Base-by-base conservation (phyloP, 2,888 invertebrate species). In the Rutpela maculata region DNA sequence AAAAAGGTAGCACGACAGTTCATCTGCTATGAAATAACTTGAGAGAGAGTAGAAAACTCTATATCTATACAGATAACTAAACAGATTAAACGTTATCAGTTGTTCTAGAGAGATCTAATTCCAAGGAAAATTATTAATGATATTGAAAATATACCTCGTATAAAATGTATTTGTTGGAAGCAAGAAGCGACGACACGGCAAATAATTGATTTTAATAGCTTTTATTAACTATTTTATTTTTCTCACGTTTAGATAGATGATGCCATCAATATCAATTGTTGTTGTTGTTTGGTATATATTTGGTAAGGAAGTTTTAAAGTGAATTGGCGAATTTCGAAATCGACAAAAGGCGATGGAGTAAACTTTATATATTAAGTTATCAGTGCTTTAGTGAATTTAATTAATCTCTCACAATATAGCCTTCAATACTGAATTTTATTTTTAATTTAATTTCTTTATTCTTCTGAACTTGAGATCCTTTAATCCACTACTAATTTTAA, bases 331-430 rank as follows among this genome's bases (percentile, higher is more conserved):
- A 43, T 43, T 43, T 43, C 11, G 43, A 43, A 43, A 43, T 43
- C 12, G 43, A 43, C 43, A 15, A 43, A 43, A 43, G 43, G 43
- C 43, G 43, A 43, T 43, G 43, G 12, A 43, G 43, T 43, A 43
- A 43, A 59, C 35, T 31, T 68, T 68, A 19, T 50, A n/a, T 68
- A 68, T 31, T 56, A 55, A 55, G 15, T 55, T 68, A 68, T 38
- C 22, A 19, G 50, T 56, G 55, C 11, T 17, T 19, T 57, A 35
- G 12, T 57, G 26, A 69, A 69, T 69, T 69, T 59, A 69, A 69
- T 69, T 69, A 59, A 57, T 35, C 38, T 35, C 57, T 18, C n/a
- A 12, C 69, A 69, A 31, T 19, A n/a, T 35, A 10, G 9, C 35
- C 35, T 57, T 38, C 59, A 38, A 59, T 57, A 38, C 38, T 31